Conservation (phyloP, 92 coral and sea anemone genomes). For the Palythoa caribaeorum region DNA sequence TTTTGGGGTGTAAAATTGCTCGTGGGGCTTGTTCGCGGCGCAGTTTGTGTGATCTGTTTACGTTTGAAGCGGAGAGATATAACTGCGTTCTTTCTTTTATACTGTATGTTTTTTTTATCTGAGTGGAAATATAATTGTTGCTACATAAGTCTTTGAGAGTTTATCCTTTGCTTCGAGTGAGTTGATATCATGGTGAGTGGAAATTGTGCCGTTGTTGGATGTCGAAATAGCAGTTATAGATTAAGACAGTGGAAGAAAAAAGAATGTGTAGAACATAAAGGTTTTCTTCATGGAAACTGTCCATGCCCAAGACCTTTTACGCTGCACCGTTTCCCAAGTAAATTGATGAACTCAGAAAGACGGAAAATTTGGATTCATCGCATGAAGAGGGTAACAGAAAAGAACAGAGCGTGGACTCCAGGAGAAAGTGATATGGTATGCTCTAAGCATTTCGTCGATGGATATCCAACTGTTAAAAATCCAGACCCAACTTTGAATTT, state of each 20-base stretch:
- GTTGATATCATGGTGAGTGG: slow-evolving; percentile 22
- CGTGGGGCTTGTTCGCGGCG: no score
- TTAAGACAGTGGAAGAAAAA: slow-evolving; percentile 32
- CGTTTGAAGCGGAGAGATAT: no score
- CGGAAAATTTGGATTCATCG: slow-evolving; percentile 39
- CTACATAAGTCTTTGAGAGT: background rate
- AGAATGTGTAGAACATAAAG: slow-evolving; percentile 41
- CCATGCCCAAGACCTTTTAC: slow-evolving; percentile 49
- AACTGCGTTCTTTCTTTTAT: no score
- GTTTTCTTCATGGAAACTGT: slow-evolving; percentile 38
- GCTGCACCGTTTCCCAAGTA: slow-evolving; percentile 52
- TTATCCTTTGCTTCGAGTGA: background rate
- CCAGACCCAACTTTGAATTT: slow-evolving; percentile 52
- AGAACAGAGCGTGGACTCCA: slow-evolving; percentile 48
- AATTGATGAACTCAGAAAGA: slow-evolving; percentile 34
- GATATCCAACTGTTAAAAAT: slow-evolving; percentile 42
- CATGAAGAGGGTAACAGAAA: slow-evolving; percentile 32
- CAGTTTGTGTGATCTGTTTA: no score
- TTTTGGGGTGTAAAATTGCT: no score
- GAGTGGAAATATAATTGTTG: background rate
- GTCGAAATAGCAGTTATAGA: slow-evolving; percentile 39
- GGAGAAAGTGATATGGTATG: slow-evolving; percentile 61
- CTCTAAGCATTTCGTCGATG: slow-evolving; percentile 58
- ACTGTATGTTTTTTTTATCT: background rate
- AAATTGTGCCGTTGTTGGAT: slow-evolving; percentile 37